Evolutionary conservation across 2,888 invertebrate species (phyloP), one percentile per base, ranked within the genome.

Genomic region (Masnerella sp.): DNA sequence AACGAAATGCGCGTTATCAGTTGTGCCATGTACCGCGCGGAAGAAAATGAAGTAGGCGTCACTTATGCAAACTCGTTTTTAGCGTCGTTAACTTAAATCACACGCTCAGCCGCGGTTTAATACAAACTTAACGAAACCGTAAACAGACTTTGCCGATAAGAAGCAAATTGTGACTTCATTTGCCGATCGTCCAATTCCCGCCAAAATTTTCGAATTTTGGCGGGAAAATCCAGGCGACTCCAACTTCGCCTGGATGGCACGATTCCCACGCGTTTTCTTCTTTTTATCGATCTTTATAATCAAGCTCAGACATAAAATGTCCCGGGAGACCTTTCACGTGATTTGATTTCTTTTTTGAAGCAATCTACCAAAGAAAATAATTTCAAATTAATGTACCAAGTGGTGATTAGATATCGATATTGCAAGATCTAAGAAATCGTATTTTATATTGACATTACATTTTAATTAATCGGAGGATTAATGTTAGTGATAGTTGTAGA

Each of bases 251-350:
- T 56, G 51, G 25, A 42, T 67, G 58, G 58, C 42, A 67, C 32
- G 28, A 47, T 47, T 67, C 51, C 58, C n/a, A n/a, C n/a, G n/a
- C n/a, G n/a, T n/a, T n/a, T n/a, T n/a, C n/a, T 58, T 42, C 58
- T 58, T 51, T 56, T 68, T 58, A 58, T 68, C 58, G 58, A 68
- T 68, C 43, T 58, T 58, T 68, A 68, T 68, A 58, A 58, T 68
- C 67, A 43, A 25, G 49, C 47, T 3, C 22, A 11, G 30, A 40
- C 30, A 65, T 56, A 65, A 56, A 65, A 32, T 54, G 52, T 65
- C 52, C 36, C 52, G 7, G 34, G 22, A 14, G 36, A 28, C 14
- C 52, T 22, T 47, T 62, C n/a, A 40, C 15, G 12, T 22, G 42
- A 62, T 51, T 62, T 34, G 62, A 62, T 51, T 62, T 43, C 40